Percentiles rank a stretch among this genome's conserved stretches.
Conservation (phyloP, 2,113 vertebrate species). For the Thymallus thymallus region DNA sequence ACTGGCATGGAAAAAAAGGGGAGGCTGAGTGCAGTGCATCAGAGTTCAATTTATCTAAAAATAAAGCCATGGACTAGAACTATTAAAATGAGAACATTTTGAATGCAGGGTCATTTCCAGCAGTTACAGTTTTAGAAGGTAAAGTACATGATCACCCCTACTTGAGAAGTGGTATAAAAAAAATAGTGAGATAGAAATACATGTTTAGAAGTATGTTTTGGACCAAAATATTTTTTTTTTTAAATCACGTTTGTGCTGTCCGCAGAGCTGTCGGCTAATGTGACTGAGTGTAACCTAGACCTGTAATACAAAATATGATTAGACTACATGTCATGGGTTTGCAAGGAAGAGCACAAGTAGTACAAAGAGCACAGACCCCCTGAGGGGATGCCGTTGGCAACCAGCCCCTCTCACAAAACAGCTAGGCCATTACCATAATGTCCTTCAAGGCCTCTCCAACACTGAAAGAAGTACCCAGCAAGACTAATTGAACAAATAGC, state of each 20-base stretch:
- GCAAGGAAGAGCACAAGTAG: neutral
- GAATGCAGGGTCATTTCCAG: slow-evolving; percentile 44
- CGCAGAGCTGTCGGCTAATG: neutral
- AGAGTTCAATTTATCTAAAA: slow-evolving; percentile 63
- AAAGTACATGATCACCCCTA: slow-evolving; percentile 19
- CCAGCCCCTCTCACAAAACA: slow-evolving; percentile 39
- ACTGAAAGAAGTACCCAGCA: slow-evolving; percentile 35
- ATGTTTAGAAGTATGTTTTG: slow-evolving; percentile 17
- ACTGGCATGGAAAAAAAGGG: slow-evolving; percentile 75
- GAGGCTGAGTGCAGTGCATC: slow-evolving; percentile 2
- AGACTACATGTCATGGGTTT: neutral
- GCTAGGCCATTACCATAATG: slow-evolving; percentile 49
- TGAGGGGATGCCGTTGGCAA: slow-evolving; percentile 43
- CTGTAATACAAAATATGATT: neutral
- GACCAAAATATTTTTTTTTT: slow-evolving; percentile 4
- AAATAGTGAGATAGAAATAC: slow-evolving; percentile 7
- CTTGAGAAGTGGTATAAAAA: slow-evolving; percentile 11
- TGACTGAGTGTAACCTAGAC: neutral
- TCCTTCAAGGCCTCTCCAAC: slow-evolving; percentile 43
- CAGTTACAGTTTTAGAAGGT: neutral
- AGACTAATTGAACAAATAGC: slow-evolving; percentile 44
- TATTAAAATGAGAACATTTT: slow-evolving; percentile 36
- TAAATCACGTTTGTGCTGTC: neutral
- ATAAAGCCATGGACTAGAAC: slow-evolving; percentile 45
- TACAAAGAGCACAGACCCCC: slow-evolving; percentile 36